Evolutionary conservation across 2,113 vertebrate genomes (phyloP), one percentile per base, ranked within the genome.

Genomic region (Microcebus lehilahytsara): DNA sequence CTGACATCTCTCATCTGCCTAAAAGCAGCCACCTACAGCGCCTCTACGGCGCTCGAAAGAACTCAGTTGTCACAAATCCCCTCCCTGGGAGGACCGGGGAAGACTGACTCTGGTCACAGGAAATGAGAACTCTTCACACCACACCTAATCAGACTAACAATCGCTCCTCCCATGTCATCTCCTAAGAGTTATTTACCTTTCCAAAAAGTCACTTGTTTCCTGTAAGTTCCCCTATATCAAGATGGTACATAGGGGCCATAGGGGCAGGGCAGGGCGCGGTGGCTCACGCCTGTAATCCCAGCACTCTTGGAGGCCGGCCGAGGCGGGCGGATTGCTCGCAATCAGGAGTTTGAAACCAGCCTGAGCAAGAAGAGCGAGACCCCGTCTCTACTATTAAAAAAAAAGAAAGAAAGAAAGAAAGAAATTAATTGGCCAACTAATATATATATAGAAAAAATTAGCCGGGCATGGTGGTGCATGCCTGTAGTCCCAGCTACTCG

Each of bases 51-150:
- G 27, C n/a, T 51, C 42, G 10, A 17, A 49, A 79, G 74, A 81
- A 27, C 49, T 25, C 30, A 2, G 3, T 0, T 5, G n/a, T 66
- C 56, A 66, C 4, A 19, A 14, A 0, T 1, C 17, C 78, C 32
- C 46, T 84, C 34, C 51, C 75, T 11, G 23, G 2, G 16, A 30
- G 37, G 56, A 30, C 23, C 30, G 42, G 1, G 62, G 71, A 62
- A 49, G 17, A 27, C 3, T 0, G 42, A 27, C 67, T 25, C 56
- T 58, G 1, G 25, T 49, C 37, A 11, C 4, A 27, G 5, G 14
- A 64, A 84, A 42, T 9, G 20, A 12, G 83, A 12, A 56, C 69
- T 27, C 34, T 32, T 32, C 53, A 25, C 6, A 23, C 37, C 64
- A 37, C 66, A 40, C 67, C n/a, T 32, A 20, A 6, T 14, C 9